Percentiles rank a stretch among this genome's conserved stretches.
Evolutionary conservation across 2,888 invertebrate species (phyloP).

Genomic region (Drosophila anomelani): DNA sequence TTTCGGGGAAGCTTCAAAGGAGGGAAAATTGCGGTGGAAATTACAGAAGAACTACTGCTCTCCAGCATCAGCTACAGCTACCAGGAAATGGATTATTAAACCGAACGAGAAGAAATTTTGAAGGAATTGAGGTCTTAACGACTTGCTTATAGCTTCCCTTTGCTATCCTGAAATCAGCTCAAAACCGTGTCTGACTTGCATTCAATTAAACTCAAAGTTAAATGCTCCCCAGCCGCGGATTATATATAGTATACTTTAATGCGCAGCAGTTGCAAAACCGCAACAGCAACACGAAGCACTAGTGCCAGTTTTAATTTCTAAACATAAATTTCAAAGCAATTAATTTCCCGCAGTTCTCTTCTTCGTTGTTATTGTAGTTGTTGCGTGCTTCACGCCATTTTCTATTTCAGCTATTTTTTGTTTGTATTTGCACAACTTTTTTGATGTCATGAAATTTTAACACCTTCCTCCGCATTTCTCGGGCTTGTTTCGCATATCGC

Average conservation of each 20-base stretch:
- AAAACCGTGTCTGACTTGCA: conserved; percentile 11
- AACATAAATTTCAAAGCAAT: conserved; percentile 63
- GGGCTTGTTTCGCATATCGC: conserved; percentile 33
- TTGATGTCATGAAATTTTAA: conserved; percentile 57
- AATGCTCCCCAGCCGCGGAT: conserved; percentile 11
- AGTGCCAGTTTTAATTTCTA: conserved; percentile 42
- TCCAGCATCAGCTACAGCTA: neutral
- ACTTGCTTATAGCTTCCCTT: neutral
- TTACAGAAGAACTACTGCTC: neutral
- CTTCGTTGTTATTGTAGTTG: conserved; percentile 1
- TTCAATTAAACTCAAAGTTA: conserved; percentile 22
- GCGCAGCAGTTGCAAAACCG: conserved; percentile 40
- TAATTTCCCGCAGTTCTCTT: conserved; percentile 55
- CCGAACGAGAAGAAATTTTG: neutral
- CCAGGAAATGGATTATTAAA: conserved; percentile 1
- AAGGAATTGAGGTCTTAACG: neutral
- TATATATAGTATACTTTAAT: conserved; percentile 50
- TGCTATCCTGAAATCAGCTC: neutral
- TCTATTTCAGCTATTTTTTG: conserved; percentile 42
- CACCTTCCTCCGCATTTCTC: conserved; percentile 56
- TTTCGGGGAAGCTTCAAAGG: neutral
- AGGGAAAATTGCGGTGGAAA: conserved; percentile 3
- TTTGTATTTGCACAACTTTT: conserved; percentile 22
- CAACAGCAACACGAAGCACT: conserved; percentile 25
- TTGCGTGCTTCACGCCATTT: conserved; percentile 64